Base-by-base conservation (phyloP, 1,140 invertebrate species). In the Drosophila orosa region DNA sequence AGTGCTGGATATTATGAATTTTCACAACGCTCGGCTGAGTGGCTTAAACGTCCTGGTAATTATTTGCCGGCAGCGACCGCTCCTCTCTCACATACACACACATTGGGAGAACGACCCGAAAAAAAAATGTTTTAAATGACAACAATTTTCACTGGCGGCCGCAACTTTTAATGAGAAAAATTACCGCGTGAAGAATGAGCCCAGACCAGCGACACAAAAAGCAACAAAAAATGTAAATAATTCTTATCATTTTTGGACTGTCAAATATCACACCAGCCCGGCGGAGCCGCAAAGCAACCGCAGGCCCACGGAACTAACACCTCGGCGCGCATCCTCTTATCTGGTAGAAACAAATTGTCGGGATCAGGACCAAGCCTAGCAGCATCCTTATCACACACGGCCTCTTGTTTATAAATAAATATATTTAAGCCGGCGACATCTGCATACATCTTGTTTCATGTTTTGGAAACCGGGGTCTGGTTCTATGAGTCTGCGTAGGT, bases 101-200 rank as follows among this genome's bases (percentile, higher is more conserved):
- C 65, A 67, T n/a, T 35, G 19, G 39, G 7, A 27, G 29, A 48
- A 52, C 33, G 31, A 24, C 19, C 56, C 19, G 27, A 47, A 31
- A 55, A 59, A 77, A 45, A 63, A 78, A 81, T 55, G 27, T 52
- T 68, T 77, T 67, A 82, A 73, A 82, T 83, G 69, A 73, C 74
- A 82, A 85, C 72, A 50, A 89, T 87, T 86, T 89, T 77, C 67
- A 63, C 58, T 62, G 66, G 57, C 60, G 67, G 59, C 80, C 67
- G 66, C 81, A 85, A 85, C 81, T 86, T 87, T 86, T 86, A 89
- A 90, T 87, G 80, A 75, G 84, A 90, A 87, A 85, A 84, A 74
- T 48, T 54, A 60, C 58, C 47, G 60, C 71, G 67, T 33, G 31
- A 68, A 63, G 62, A 72, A 69, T 55, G 35, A 44, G 42, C 54